Base-by-base conservation (phyloP, 2,797 vertebrate genomes). In the Amniataba percoides region DNA sequence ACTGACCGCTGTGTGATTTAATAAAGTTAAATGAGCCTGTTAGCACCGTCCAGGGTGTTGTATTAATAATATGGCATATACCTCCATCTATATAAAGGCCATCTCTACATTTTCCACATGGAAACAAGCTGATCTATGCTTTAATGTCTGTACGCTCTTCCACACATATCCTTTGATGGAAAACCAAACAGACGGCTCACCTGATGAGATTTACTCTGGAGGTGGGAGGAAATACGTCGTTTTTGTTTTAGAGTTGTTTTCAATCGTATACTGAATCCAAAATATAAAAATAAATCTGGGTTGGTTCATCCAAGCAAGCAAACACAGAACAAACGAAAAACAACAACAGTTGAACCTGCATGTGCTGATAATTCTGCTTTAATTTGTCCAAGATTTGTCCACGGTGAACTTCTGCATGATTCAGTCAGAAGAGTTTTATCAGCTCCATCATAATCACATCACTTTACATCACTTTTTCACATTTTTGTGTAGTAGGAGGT, bases 111-210 rank as follows among this genome's bases (percentile, higher is more conserved):
- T 57, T 58, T 58, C 43, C 9, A 31, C 21, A 42, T 56, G 14
- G 40, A 39, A 48, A 15, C 15, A 31, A n/a, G 31, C 19, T 62
- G 42, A 27, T 19, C n/a, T 56, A 31, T 31, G 7, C 9, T 45
- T 5, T 15, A 45, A 5, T 12, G 52, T n/a, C 27, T 39, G 5
- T 5, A 6, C 45, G 8, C 7, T 9, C 34, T 23, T 31, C 52
- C 23, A 8, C 34, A 34, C 18, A 2, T 51, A 58, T n/a, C 8
- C 15, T 46, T 31, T 68, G 60, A 58, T 43, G 34, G 45, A 49
- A 64, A 71, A 45, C 36, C 10, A 43, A 51, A n/a, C 14, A 52
- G 40, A 53, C 27, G 27, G 27, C 27, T 45, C 46, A 59, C 68
- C 2, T 46, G 39, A 45, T 45, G 49, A 15, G 48, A 49, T 42